Percentiles rank a stretch among this genome's conserved stretches.
phyloP scores from a whole-genome alignment of 2,113 vertebrate species.

The Suncus etruscus region DNA sequence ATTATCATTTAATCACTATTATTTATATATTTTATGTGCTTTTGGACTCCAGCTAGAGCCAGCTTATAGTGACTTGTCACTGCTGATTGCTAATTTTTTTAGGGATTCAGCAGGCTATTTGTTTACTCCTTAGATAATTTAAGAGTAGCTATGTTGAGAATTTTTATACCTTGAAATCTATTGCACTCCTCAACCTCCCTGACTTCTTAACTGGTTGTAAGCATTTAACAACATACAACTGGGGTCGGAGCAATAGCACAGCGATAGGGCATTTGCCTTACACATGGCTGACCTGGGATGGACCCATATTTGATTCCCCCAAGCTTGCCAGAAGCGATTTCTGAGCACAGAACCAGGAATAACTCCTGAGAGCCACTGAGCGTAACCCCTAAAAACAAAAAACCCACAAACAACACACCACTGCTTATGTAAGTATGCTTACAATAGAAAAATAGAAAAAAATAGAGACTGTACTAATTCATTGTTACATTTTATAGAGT shows the following conservation, averaged over 20 bases:
- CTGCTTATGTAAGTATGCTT: slow-evolving; percentile 8
- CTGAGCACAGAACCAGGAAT: no score
- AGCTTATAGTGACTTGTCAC: slow-evolving; percentile 24
- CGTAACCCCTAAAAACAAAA: no score
- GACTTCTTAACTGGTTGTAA: neutral
- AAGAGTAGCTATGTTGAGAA: slow-evolving; percentile 38
- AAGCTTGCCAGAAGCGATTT: no score
- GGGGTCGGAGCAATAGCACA: neutral
- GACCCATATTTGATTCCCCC: no score
- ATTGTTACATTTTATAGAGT: neutral
- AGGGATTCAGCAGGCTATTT: slow-evolving; percentile 34
- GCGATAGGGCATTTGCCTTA: no score
- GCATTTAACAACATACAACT: slow-evolving; percentile 1
- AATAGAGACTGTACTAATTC: neutral
- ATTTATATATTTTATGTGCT: neutral
- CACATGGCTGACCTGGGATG: no score
- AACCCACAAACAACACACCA: no score
- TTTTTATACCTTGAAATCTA: slow-evolving; percentile 21
- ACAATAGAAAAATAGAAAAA: slow-evolving; percentile 39
- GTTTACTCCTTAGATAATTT: slow-evolving; percentile 48
- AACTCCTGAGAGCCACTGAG: no score
- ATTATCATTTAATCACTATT: neutral
- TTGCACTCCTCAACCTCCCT: neutral
- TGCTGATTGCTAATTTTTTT: neutral
- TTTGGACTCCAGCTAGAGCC: neutral